Evolutionary conservation across 1,140 invertebrate genomes (phyloP), one percentile per base, ranked within the genome.

Genomic region (Bombus picipes): DNA sequence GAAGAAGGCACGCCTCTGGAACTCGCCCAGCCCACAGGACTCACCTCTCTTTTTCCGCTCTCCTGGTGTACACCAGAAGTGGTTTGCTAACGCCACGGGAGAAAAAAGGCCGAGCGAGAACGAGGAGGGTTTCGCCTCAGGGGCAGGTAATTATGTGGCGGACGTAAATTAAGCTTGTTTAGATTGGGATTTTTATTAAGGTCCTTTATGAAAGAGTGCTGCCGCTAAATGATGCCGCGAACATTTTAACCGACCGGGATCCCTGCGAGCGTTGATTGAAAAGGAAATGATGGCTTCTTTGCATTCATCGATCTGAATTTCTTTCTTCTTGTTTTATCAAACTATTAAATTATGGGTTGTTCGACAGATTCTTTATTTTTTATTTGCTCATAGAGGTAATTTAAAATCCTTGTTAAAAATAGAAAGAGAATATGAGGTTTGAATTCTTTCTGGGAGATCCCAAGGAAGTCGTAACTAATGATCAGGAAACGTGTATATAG

Each of bases 151-250:
- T 95, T 95, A 95, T 95, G 94, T 95, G 94, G 94, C 94, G 93
- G 94, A 95, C 94, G 95, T 95, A 95, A 95, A 95, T 95, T 95
- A 95, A 95, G 94, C 94, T 95, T 95, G 94, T 95, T 95, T 95
- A 94, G 94, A 95, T 95, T 95, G 94, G 93, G 94, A 95, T 95
- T 95, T 95, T 95, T 95, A 95, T 95, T 95, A 95, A 95, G 93
- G 94, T 91, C 92, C 91, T 95, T 95, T 94, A 93, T 92, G 91
- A 92, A 88, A 90, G 91, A 94, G 93, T 92, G 90, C 91, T 90
- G 85, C 91, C 87, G 81, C 88, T 92, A 94, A 95, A 94, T 94
- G 92, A 91, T 90, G 92, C 86, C 85, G 85, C 70, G 83, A 88
- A 93, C 84, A 84, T 87, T 86, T 88, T 74, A 86, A 82, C 86